Evolutionary conservation across 2,113 vertebrate species (phyloP), one percentile per base, ranked within the genome.

Genomic region (Pedionomus torquatus): DNA sequence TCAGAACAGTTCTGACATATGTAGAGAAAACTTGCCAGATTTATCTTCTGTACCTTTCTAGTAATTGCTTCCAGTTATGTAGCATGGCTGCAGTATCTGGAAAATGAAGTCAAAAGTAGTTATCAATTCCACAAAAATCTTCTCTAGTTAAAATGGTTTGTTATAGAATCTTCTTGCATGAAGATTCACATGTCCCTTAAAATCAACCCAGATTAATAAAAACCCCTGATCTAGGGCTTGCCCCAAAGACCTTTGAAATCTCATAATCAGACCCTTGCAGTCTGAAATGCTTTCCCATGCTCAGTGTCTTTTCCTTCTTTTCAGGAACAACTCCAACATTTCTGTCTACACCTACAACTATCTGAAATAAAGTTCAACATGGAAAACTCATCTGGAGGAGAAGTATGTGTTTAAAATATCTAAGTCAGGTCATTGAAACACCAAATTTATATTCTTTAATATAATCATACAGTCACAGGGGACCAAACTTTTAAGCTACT

Each of bases 311-410:
- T 93, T 94, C 46, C 39, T 88, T 91, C 81, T 69, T 88, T 76
- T 90, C 63, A 75, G 79, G 63, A 92, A 37, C 8, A 79, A 41
- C 10, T 68, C 77, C 63, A 88, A 25, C 44, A 39, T 78, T 94
- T 92, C 90, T 94, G 60, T 89, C 86, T 92, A 77, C 72, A 94
- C 48, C 76, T 95, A 69, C 41, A 93, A 93, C 93, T 92, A 90
- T 87, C 83, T 79, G 69, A 92, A 97, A 95, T 64, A 80, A 90
- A 93, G 6, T 72, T 86, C 57, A 86, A 65, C n/a, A 41, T 82
- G 83, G 77, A 95, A 94, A 95, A 93, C 21, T 78, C 76, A 88
- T 92, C 68, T 78, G 57, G 31, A 64, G 21, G 24, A 24, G 24
- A 84, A 92, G 30, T 63, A 44, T 76, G 26, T 82, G 33, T 69